Percentiles rank a stretch among this genome's conserved stretches.
Conservation (phyloP, 2,797 vertebrate species). For the Antrozous pallidus region DNA sequence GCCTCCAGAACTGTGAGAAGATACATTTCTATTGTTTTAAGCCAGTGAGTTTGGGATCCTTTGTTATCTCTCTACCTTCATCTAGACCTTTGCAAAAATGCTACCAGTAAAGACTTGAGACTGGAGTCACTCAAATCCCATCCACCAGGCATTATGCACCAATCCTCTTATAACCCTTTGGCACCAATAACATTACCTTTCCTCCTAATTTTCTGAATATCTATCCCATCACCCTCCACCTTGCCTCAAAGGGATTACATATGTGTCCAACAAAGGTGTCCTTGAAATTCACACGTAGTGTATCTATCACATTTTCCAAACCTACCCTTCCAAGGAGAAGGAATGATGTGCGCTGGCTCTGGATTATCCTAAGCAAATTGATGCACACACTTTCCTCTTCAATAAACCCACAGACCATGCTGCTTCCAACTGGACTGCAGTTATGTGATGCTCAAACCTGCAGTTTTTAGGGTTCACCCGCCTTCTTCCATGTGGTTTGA, state of each 20-base stretch:
- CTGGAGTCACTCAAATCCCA: background rate
- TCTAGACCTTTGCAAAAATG: background rate
- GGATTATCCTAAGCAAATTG: background rate
- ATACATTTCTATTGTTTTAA: background rate
- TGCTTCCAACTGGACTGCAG: background rate
- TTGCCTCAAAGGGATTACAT: background rate
- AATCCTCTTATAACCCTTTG: no score
- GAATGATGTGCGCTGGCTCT: background rate
- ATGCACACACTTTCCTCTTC: background rate
- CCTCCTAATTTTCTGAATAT: background rate
- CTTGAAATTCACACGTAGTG: fast-evolving
- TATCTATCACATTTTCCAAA: background rate
- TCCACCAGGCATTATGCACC: background rate
- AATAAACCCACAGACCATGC: background rate
- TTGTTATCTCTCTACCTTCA: background rate
- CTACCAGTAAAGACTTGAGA: background rate
- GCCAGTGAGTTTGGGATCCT: no score
- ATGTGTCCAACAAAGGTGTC: background rate
- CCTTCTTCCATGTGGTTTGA: background rate
- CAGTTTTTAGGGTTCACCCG: no score
- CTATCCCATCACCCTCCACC: background rate
- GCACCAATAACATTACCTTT: background rate
- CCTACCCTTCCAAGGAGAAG: background rate
- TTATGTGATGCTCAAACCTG: fast-evolving
- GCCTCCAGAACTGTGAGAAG: background rate